Evolutionary conservation across 2,888 invertebrate species (phyloP), one percentile per base, ranked within the genome.

Genomic region (Archips xylosteana): DNA sequence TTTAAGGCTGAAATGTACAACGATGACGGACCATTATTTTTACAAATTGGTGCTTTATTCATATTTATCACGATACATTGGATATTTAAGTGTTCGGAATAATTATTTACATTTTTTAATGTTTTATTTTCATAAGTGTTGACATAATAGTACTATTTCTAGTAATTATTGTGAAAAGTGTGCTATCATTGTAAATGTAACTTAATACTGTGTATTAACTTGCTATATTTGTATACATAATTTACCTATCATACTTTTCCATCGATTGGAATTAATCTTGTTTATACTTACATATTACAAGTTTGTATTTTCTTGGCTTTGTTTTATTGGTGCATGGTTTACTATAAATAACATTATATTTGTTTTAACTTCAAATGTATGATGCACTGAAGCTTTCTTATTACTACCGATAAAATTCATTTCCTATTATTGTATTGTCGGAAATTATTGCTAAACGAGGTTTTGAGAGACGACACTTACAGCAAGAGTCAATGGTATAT

Each of bases 281-380:
- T 60, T 60, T 60, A n/a, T 34, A n/a, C n/a, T n/a, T n/a, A 59
- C 13, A 23, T 12, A 59, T 34, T 59, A 59, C 10, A 60, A n/a
- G n/a, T 60, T 60, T 36, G 34, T 60, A 60, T 60, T 60, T n/a
- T 60, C 13, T 8, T 36, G 8, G 2, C 23, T 54, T 57, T 12
- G 57, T 57, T 57, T 57, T n/a, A 12, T 57, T 57, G 10, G 12
- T 57, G 23, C 32, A 36, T 5, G 3, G 6, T 39, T 39, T 6
- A 39, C 39, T 39, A 39, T 39, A 6, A 39, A 6, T 1, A 39
- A 6, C 6, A 5, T 39, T 39, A 39, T 39, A 39, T 39, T 39
- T 5, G 6, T 39, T 39, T 39, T 39, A 39, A 6, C 6, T 39
- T 6, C 39, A 5, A 39, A 39, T 39, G 1, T 39, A 6, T 39